Conservation (phyloP, 2,113 vertebrate genomes). For the Ammodytes marinus region DNA sequence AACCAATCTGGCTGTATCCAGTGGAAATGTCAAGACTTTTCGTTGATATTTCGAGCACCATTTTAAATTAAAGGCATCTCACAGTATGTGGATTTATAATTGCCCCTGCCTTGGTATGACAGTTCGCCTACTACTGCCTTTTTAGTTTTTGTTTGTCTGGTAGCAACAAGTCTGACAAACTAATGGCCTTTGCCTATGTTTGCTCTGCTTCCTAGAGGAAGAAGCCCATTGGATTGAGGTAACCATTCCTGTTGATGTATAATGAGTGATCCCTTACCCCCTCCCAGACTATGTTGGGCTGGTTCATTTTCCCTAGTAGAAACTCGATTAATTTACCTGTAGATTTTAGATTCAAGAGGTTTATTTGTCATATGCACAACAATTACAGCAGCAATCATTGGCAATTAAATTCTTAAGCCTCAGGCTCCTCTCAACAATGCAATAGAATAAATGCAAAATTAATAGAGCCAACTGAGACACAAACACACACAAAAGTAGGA, state of each 20-base stretch:
- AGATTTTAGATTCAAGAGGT: no score
- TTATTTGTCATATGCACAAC: no score
- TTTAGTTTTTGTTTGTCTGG: background rate
- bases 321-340: background rate
- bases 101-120: slow-evolving; percentile 5
- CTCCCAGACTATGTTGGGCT: background rate
- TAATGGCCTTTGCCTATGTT: background rate
- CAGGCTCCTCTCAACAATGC: no score
- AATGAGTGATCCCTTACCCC: background rate
- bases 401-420: no score
- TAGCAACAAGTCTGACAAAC: slow-evolving; percentile 11
- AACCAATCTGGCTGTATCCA: background rate
- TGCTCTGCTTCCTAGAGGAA: background rate
- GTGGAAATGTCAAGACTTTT: background rate
- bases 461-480: no score
- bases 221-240: background rate
- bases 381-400: no score
- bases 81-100: slow-evolving; percentile 21
- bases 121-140: slow-evolving; percentile 3
- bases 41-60: slow-evolving; percentile 19
- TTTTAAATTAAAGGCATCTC: slow-evolving; percentile 12
- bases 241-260: background rate
- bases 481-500: no score
- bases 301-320: background rate
- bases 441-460: no score